Percentiles rank a stretch among this genome's conserved stretches.
These are phyloP conservation scores for Eufriesea mexicana DNA, from an alignment of 1,140 invertebrate species.

Conservation along the genomic window DNA sequence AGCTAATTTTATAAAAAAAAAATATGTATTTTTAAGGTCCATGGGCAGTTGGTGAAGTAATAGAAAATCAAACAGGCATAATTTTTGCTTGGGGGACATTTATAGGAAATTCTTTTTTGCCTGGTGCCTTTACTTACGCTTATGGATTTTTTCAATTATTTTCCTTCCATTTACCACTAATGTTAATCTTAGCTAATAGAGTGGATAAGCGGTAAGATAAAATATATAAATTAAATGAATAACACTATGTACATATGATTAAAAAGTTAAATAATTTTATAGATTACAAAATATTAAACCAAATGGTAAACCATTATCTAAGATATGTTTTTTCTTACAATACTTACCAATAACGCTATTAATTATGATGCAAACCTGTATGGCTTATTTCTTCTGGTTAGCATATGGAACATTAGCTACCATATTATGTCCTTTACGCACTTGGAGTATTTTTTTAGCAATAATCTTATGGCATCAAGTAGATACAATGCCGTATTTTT, in stretches of 20 bases:
- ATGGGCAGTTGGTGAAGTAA: conserved; percentile 92
- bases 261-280: conserved; percentile 38
- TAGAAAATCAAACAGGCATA: conserved; percentile 90
- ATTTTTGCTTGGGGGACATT: conserved; percentile 95
- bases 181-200: conserved; percentile 86
- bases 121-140: conserved; percentile 91
- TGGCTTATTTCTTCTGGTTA: conserved; percentile 90
- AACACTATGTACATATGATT: conserved; percentile 14
- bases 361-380: conserved; percentile 87
- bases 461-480: conserved; percentile 86
- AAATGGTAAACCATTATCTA: conserved; percentile 67
- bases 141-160: conserved; percentile 89
- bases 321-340: conserved; percentile 71
- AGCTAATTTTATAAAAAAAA: neutral
- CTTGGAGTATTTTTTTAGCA: conserved; percentile 89
- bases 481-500: conserved; percentile 81
- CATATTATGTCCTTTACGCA: conserved; percentile 89
- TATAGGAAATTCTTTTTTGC: conserved; percentile 89
- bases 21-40: conserved; percentile 84
- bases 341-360: conserved; percentile 84
- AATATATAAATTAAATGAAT: conserved; percentile 9
- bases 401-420: conserved; percentile 92
- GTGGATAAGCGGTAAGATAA: conserved; percentile 83
- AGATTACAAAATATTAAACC: conserved; percentile 77
- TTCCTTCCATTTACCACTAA: conserved; percentile 88